Evolutionary conservation across 2,113 vertebrate species (phyloP).

Genomic region (Sporophila hypoxantha): DNA sequence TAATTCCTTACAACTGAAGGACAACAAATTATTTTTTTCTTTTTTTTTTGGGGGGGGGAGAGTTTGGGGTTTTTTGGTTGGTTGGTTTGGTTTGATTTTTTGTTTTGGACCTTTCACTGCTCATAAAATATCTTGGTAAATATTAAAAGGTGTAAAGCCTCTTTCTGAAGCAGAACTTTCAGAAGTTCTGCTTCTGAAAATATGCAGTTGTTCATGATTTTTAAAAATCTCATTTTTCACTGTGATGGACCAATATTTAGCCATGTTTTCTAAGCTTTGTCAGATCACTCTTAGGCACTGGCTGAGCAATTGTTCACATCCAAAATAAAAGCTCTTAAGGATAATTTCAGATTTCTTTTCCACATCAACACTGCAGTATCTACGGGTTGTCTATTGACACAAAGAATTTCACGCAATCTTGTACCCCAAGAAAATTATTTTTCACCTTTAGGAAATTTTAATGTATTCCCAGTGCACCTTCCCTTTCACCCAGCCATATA

Average conservation of each 20-base stretch:
- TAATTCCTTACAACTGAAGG: neutral
- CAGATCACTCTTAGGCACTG: neutral
- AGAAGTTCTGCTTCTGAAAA: neutral
- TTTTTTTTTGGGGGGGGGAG: rapidly evolving
- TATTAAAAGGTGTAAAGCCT: neutral
- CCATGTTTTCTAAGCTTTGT: neutral
- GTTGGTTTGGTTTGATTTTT: neutral
- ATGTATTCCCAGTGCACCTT: neutral
- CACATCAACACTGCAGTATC: too few relatives aligned
- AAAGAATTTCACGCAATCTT: neutral
- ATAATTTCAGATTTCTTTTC: neutral
- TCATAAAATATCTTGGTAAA: neutral
- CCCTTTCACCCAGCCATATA: neutral
- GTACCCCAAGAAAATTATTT: neutral
- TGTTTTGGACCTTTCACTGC: neutral
- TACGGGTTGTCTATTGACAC: neutral
- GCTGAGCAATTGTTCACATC: neutral
- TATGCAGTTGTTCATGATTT: neutral
- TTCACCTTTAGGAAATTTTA: neutral
- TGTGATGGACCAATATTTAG: neutral
- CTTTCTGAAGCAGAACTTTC: too few relatives aligned
- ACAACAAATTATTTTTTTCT: neutral
- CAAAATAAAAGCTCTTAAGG: neutral
- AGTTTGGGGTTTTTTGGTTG: rapidly evolving
- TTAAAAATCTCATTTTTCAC: neutral